Percentiles rank a stretch among this genome's conserved stretches.
Conservation (phyloP, 2,113 vertebrate genomes). For the Procapra przewalskii region DNA sequence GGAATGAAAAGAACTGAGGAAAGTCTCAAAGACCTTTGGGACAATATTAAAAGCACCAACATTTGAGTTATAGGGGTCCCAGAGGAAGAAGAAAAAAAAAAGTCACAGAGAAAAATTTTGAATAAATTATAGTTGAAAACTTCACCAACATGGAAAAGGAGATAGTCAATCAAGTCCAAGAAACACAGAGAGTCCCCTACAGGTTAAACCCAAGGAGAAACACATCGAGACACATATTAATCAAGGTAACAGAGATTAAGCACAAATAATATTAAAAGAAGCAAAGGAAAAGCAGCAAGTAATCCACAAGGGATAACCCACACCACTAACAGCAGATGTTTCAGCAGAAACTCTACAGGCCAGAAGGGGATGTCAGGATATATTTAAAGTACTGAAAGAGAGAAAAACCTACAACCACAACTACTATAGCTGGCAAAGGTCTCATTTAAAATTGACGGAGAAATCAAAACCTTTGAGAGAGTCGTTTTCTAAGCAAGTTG, state of each 20-base stretch:
- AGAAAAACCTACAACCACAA: background rate
- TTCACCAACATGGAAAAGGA: background rate
- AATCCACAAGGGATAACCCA: background rate
- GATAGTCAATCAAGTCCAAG: background rate
- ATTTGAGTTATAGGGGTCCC: background rate
- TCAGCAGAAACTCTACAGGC: background rate
- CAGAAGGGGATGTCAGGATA: background rate
- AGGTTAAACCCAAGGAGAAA: background rate
- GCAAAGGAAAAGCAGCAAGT: background rate
- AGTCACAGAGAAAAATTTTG: background rate
- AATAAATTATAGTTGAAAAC: background rate
- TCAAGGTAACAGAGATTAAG: background rate
- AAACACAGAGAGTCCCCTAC: background rate
- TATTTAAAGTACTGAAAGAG: background rate
- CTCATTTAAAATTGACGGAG: background rate
- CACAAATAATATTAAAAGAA: background rate
- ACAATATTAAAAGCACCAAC: background rate
- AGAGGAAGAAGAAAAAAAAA: background rate
- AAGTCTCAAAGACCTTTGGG: background rate
- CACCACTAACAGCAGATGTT: background rate
- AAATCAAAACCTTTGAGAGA: background rate
- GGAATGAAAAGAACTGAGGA: background rate
- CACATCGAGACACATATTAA: background rate
- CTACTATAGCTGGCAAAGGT: background rate
- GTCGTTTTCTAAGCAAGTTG: no score